Evolutionary conservation across 2,888 invertebrate genomes (phyloP).

Genomic region (Epicampocera succincta): DNA sequence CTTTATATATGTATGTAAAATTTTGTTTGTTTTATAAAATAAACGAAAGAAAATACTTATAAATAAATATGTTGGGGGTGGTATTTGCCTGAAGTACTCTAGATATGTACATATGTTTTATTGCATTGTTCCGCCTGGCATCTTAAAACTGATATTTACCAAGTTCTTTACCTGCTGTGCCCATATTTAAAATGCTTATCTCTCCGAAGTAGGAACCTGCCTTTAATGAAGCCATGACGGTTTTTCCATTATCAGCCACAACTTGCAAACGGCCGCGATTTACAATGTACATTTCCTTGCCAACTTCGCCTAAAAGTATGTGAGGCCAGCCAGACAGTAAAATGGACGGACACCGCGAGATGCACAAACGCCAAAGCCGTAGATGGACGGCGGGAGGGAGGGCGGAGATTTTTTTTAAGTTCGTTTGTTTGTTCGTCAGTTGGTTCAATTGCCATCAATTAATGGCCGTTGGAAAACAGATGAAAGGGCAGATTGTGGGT

Average conservation of each 20-base stretch:
- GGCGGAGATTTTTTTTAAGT: not conserved
- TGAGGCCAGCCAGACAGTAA: constrained; percentile 2
- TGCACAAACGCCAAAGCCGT: not conserved
- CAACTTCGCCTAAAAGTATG: constrained; percentile 92
- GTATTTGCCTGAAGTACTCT: constrained; percentile 15
- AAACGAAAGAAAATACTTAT: not conserved
- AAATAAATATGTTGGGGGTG: not conserved
- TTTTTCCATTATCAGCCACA: constrained; percentile 96
- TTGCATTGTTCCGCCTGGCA: constrained; percentile 81
- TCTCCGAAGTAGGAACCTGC: constrained; percentile 99
- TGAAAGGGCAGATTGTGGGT: constrained; percentile 13
- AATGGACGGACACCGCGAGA: not conserved
- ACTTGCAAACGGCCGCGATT: constrained; percentile 97
- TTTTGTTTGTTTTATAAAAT: not conserved
- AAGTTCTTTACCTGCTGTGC: constrained; percentile 99
- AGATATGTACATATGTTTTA: too few relatives aligned
- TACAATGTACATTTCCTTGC: constrained; percentile 99
- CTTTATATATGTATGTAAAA: too few relatives aligned
- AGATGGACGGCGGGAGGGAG: not conserved
- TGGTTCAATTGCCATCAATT: constrained; percentile 49
- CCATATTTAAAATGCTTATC: constrained; percentile 99
- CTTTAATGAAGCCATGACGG: constrained; percentile 97
- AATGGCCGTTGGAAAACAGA: constrained; percentile 1
- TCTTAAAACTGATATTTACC: constrained; percentile 91
- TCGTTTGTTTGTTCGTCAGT: constrained; percentile 24